These are phyloP conservation scores for Sapayoa aenigma DNA, from an alignment of 2,113 vertebrate genomes.

Conservation along the genomic window DNA sequence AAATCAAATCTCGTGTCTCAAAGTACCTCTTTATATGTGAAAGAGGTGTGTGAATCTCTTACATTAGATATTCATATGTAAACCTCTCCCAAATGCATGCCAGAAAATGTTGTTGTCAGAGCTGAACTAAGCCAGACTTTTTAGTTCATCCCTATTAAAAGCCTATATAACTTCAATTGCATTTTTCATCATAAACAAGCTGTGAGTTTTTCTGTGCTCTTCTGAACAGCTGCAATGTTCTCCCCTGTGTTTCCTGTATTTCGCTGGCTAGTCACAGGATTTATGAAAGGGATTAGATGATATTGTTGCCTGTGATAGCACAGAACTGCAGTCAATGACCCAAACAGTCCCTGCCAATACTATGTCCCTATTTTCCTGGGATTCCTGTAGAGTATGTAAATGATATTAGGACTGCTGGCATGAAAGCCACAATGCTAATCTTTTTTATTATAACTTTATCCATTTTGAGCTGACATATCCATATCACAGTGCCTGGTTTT, in stretches of 20 bases:
- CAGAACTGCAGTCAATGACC: neutral
- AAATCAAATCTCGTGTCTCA: neutral
- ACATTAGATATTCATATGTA: neutral
- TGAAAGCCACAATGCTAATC: constrained; percentile 15
- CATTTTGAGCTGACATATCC: constrained; percentile 7
- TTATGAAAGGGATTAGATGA: constrained; percentile 31
- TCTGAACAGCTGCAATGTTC: constrained; percentile 11
- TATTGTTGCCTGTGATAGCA: neutral
- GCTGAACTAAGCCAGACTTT: neutral
- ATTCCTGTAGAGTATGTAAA: neutral
- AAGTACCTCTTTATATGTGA: neutral
- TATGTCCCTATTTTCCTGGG: neutral
- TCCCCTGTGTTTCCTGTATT: neutral
- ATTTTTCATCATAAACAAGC: neutral
- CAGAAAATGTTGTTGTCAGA: neutral
- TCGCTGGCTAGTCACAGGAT: neutral
- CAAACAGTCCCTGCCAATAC: neutral
- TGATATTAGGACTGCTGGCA: neutral
- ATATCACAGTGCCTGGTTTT: neutral
- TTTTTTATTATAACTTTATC: constrained; percentile 27
- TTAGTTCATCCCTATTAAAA: neutral
- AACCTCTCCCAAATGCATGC: neutral
- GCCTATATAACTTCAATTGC: neutral
- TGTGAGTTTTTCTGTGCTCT: neutral
- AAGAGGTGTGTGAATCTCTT: neutral